These are phyloP conservation scores for Caranx melampygus DNA, from an alignment of 2,113 vertebrate species.

Conservation along the genomic window DNA sequence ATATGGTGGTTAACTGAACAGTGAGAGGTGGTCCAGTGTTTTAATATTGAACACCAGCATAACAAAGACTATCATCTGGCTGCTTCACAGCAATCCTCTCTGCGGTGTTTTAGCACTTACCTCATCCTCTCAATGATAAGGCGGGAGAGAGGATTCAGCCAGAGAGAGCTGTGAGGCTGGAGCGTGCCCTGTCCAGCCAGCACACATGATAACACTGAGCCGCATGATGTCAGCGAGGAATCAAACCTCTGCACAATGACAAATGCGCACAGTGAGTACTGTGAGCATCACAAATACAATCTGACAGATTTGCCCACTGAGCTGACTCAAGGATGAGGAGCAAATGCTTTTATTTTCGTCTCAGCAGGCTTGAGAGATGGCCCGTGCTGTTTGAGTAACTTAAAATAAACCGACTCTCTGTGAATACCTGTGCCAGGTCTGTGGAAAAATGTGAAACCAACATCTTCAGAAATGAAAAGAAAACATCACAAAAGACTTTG, in stretches of 20 bases:
- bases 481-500: neutral
- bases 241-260: conserved; percentile 75
- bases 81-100: conserved; percentile 37
- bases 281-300: conserved; percentile 73
- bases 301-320: conserved; percentile 77
- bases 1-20: conserved; percentile 56
- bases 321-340: conserved; percentile 67
- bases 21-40: conserved; percentile 34
- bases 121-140: conserved; percentile 63
- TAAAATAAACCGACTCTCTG: conserved; percentile 8
- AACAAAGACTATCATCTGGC: conserved; percentile 57
- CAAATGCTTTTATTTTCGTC: conserved; percentile 69
- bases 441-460: neutral
- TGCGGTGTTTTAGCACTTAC: conserved; percentile 68
- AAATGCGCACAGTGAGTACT: conserved; percentile 63
- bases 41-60: conserved; percentile 55
- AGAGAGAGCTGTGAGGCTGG: conserved; percentile 40
- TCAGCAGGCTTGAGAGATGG: conserved; percentile 45
- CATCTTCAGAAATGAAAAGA: neutral
- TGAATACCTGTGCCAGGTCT: conserved; percentile 4
- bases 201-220: conserved; percentile 40
- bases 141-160: conserved; percentile 52
- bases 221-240: conserved; percentile 67
- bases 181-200: conserved; percentile 45
- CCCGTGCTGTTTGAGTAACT: conserved; percentile 34